These are phyloP conservation scores for Calephelis virginiensis DNA, from an alignment of 1,140 invertebrate genomes.

Conservation along the genomic window DNA sequence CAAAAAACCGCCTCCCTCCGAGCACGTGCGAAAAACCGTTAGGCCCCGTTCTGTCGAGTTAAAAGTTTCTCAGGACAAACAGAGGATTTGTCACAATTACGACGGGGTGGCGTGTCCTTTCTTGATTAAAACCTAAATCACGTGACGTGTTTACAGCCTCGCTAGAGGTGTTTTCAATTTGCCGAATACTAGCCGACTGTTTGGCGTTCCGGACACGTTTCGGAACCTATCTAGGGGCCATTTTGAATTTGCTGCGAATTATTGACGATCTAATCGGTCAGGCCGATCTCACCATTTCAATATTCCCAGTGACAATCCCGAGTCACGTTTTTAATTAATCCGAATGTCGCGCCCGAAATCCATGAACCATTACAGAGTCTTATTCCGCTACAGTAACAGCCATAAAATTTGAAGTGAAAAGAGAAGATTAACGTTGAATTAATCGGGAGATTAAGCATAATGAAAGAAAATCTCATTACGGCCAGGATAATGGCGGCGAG, in stretches of 20 bases:
- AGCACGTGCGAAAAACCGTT: slow-evolving; percentile 66
- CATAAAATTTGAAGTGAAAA: slow-evolving; percentile 66
- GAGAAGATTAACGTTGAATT: slow-evolving; percentile 75
- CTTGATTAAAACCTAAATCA: slow-evolving; percentile 79
- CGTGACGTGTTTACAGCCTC: slow-evolving; percentile 77
- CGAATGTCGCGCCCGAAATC: slow-evolving; percentile 53
- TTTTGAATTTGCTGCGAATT: slow-evolving; percentile 75
- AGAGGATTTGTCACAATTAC: slow-evolving; percentile 79
- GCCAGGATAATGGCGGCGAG: slow-evolving; percentile 73
- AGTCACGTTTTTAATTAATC: slow-evolving; percentile 74
- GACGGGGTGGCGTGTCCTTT: slow-evolving; percentile 65
- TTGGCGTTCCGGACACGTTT: slow-evolving; percentile 72
- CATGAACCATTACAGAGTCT: slow-evolving; percentile 43
- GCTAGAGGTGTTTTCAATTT: slow-evolving; percentile 77
- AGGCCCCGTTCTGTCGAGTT: slow-evolving; percentile 63
- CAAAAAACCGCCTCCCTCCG: slow-evolving; percentile 68
- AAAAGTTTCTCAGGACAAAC: slow-evolving; percentile 77
- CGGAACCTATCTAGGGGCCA: slow-evolving; percentile 64
- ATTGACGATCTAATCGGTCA: slow-evolving; percentile 70
- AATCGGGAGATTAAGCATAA: slow-evolving; percentile 78
- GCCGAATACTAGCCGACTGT: slow-evolving; percentile 52
- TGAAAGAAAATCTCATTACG: slow-evolving; percentile 78
- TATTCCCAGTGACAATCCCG: slow-evolving; percentile 27
- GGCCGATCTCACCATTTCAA: slow-evolving; percentile 37
- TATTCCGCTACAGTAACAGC: slow-evolving; percentile 52